Evolutionary conservation across 2,888 invertebrate species (phyloP), one percentile per base, ranked within the genome.

Genomic region (Calliphora vomitoria): DNA sequence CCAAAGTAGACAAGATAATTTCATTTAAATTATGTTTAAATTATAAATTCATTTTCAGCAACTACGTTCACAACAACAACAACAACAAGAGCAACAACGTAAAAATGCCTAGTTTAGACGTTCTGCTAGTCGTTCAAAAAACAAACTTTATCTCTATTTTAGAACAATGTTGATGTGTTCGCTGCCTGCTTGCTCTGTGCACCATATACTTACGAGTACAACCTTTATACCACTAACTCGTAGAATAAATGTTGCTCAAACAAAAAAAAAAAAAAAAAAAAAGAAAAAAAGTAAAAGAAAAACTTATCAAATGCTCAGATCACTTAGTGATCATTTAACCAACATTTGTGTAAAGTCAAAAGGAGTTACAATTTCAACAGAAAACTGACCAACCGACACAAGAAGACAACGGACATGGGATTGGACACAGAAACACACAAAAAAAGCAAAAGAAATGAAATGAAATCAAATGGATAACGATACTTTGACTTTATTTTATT

Each of bases 251-350:
- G 20, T 55, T 55, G 55, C 13, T 20, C 10, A 41, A 68, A 10
- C 8, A 10, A 4, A 80, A 35, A 41, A 50, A 72, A 47, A 72
- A 74, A 55, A 66, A 68, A 8, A 6, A 35, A 31, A 0, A 31
- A 31, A 31, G 31, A 4, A 35, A 75, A 68, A 60, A 18, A 18
- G n/a, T n/a, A 41, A 76, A 82, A 25, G 38, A 83, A 75, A 71
- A 76, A 87, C 81, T 85, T 87, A 87, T 87, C 87, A 87, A 87
- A 87, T 85, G 87, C 87, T 87, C 87, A 87, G 87, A 87, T 87
- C 87, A 87, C 87, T 87, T 87, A 87, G 87, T 82, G 87, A 87
- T 87, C 87, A 87, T 87, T 87, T 87, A 87, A 87, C 87, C 85
- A 87, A 87, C 87, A 87, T 87, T 87, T 87, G 85, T 87, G 87